Base-by-base conservation (phyloP, 2,113 vertebrate species). In the Plestiodon gilberti region DNA sequence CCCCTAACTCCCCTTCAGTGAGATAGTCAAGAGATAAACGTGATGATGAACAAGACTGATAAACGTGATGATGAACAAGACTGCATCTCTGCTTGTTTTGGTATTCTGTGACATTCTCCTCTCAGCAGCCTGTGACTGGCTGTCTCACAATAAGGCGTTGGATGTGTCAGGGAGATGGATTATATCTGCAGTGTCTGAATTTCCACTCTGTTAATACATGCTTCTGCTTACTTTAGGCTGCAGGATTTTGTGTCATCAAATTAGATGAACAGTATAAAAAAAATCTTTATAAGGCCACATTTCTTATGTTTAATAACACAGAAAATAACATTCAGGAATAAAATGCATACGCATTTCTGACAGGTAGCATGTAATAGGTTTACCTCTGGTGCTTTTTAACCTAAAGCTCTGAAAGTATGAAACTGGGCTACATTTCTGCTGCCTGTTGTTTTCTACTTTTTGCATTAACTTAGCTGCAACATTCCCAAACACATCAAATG, bases 151-250 rank as follows among this genome's bases (percentile, higher is more conserved):
- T 97, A 98, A 98, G 96, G 96, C 94, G 94, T 96, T 96, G 97
- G 96, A 89, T 94, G 96, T 98, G 98, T 98, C 98, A 98, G 96
- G 93, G 97, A 98, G 98, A 99, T 98, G 97, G 98, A 99, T 98
- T 97, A 96, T 97, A 98, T 97, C 97, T 96, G 97, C 97, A 98
- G 97, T 95, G 96, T 96, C 92, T 97, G 95, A 93, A 92, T 95
- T 93, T 96, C 94, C 64, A 84, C 85, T 65, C 92, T 81, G 94
- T 85, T 91, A 94, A 81, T 64, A 55, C 6, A 76, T 94, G 94
- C 92, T 93, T 78, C 90, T 86, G 84, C 86, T 91, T 88, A 95
- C 94, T 94, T 95, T 73, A 0, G 93, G 90, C 90, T 93, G 88
- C 87, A 86, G 78, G 88, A 90, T 93, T 94, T 87, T 52, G 40